A percentile compares a stretch with the other conserved stretches of the same genome.
phyloP scores from a whole-genome alignment of 2,113 vertebrate genomes.

The Misgurnus anguillicaudatus region DNA sequence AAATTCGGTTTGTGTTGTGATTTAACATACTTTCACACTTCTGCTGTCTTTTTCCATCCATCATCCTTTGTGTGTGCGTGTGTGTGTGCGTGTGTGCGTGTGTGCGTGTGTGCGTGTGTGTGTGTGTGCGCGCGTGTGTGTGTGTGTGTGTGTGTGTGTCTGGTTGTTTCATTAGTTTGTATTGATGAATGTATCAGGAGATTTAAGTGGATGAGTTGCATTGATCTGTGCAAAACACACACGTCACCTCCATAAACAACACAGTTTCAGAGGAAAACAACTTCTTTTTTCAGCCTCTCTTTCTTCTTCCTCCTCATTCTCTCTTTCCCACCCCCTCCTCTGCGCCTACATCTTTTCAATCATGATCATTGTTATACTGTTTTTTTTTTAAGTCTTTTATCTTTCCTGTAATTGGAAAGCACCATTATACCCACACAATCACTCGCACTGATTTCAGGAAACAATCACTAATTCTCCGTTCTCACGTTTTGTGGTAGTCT shows the following conservation, averaged over 20 bases:
- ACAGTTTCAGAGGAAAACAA: not conserved
- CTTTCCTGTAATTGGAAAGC: slow-evolving; percentile 22
- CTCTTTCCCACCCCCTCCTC: not conserved
- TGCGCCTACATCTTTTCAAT: slow-evolving; percentile 13
- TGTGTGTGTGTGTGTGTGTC: slow-evolving; percentile 25
- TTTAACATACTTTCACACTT: not conserved
- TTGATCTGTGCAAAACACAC: slow-evolving; percentile 30
- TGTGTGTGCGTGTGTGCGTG: not conserved
- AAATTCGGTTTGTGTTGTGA: not conserved
- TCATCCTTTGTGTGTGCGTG: not conserved
- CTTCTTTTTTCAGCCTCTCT: not conserved
- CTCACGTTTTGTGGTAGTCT: not conserved
- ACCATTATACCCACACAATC: slow-evolving; percentile 12
- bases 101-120: slow-evolving; percentile 8
- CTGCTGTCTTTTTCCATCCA: not conserved
- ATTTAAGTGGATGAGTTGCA: slow-evolving; percentile 40
- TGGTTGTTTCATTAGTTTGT: slow-evolving; percentile 27
- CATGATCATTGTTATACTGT: slow-evolving; percentile 23
- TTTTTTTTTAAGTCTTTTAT: slow-evolving; percentile 46
- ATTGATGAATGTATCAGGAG: slow-evolving; percentile 36
- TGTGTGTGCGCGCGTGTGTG: not conserved
- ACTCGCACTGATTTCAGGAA: slow-evolving; percentile 16
- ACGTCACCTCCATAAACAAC: not conserved
- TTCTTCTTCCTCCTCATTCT: not conserved
- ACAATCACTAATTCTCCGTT: not conserved